These are phyloP conservation scores for Trichechus manatus DNA, from an alignment of 2,113 vertebrate species.

Conservation along the genomic window DNA sequence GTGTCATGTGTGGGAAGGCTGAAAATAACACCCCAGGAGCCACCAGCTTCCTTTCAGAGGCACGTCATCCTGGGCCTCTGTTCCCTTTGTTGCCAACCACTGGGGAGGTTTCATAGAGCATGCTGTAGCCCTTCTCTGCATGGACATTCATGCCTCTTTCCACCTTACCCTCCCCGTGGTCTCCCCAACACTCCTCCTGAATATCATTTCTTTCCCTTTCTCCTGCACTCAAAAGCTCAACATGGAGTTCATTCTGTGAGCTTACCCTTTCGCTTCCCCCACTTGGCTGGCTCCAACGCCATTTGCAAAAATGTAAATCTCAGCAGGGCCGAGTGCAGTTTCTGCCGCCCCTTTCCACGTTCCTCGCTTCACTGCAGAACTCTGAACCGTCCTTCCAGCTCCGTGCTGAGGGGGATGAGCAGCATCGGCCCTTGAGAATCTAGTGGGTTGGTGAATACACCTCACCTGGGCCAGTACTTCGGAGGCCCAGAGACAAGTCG, in stretches of 20 bases:
- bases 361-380: neutral
- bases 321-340: neutral
- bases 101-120: neutral
- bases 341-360: neutral
- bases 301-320: neutral
- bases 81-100: neutral
- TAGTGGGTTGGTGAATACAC: neutral
- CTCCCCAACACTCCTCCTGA: neutral
- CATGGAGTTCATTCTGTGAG: neutral
- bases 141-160: neutral
- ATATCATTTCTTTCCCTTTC: conserved; percentile 25
- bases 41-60: neutral
- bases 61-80: neutral
- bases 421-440: neutral
- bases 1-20: neutral
- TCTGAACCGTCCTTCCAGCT: neutral
- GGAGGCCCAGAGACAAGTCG: neutral
- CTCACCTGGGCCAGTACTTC: neutral
- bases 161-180: neutral
- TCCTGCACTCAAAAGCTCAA: conserved; percentile 31
- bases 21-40: neutral
- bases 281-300: neutral
- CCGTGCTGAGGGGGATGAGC: neutral
- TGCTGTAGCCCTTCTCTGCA: neutral
- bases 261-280: neutral